Percentiles rank a stretch among this genome's conserved stretches.
Conservation (phyloP, 1,140 invertebrate genomes). For the Meloidogyne exigua region DNA sequence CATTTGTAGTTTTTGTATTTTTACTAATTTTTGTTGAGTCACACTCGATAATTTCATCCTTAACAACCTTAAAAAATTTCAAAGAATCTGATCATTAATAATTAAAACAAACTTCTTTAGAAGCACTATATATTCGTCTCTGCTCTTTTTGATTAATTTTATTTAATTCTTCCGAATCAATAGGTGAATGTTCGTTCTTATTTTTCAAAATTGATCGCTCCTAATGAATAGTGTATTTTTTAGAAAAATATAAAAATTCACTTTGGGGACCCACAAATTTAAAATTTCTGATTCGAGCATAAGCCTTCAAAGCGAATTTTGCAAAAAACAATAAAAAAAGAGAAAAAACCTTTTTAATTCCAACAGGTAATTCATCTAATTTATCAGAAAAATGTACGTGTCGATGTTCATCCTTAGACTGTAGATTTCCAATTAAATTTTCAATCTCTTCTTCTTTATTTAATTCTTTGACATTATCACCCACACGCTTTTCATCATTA, state of each 20-base stretch:
- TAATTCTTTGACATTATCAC: slow-evolving; percentile 23
- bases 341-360: neutral
- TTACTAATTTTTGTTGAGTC: neutral
- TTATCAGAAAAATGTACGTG: neutral
- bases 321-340: too few species aligned
- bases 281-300: too few species aligned
- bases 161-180: slow-evolving; percentile 31
- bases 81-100: neutral
- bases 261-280: too few species aligned
- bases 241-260: too few species aligned
- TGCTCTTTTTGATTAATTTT: slow-evolving; percentile 39
- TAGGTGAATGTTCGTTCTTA: slow-evolving; percentile 35
- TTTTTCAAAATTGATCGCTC: slow-evolving; percentile 40
- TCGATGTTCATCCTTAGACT: neutral
- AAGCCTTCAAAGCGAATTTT: too few species aligned
- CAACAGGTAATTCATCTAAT: neutral
- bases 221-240: neutral
- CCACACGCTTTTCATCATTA: slow-evolving; percentile 4
- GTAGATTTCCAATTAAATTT: neutral
- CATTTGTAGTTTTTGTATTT: neutral
- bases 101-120: neutral
- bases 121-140: neutral
- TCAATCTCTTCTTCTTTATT: slow-evolving; percentile 1
- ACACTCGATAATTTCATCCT: neutral
- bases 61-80: neutral